A percentile compares a stretch with the other conserved stretches of the same genome.
These are phyloP conservation scores for Isichthys henryi DNA, from an alignment of 2,113 vertebrate species.

Conservation along the genomic window DNA sequence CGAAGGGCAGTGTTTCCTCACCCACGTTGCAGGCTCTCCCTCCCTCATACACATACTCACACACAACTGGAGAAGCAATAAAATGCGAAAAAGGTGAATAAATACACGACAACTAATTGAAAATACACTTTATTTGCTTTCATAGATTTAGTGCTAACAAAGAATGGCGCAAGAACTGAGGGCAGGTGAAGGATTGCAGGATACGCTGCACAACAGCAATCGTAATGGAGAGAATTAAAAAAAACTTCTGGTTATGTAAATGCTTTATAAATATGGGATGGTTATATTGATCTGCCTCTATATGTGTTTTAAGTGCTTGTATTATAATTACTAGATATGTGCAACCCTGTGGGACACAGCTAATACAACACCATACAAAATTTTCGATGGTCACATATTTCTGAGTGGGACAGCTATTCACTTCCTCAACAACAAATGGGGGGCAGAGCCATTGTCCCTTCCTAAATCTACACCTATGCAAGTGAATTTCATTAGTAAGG, in stretches of 20 bases:
- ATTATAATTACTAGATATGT: background rate
- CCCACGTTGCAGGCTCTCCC: background rate
- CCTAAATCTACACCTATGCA: background rate
- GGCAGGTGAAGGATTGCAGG: constrained; percentile 31
- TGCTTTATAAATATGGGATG: background rate
- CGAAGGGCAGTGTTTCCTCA: background rate
- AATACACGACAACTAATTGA: constrained; percentile 19
- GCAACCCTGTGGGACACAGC: background rate
- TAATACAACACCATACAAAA: background rate
- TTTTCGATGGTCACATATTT: background rate
- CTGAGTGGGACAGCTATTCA: background rate
- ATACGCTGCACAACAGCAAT: constrained; percentile 19
- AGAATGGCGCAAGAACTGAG: constrained; percentile 31
- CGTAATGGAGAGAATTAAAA: background rate
- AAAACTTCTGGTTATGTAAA: background rate
- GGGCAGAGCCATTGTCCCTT: background rate
- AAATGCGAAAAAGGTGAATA: background rate
- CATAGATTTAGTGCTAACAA: constrained; percentile 33
- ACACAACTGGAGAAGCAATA: background rate
- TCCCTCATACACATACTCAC: background rate
- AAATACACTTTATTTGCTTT: constrained; percentile 63
- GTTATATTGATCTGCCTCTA: background rate
- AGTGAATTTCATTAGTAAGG: background rate
- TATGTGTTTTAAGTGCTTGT: background rate
- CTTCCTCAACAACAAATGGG: background rate